Base-by-base conservation (phyloP, 2,888 invertebrate genomes). In the Eudasyphora cyanicolor region DNA sequence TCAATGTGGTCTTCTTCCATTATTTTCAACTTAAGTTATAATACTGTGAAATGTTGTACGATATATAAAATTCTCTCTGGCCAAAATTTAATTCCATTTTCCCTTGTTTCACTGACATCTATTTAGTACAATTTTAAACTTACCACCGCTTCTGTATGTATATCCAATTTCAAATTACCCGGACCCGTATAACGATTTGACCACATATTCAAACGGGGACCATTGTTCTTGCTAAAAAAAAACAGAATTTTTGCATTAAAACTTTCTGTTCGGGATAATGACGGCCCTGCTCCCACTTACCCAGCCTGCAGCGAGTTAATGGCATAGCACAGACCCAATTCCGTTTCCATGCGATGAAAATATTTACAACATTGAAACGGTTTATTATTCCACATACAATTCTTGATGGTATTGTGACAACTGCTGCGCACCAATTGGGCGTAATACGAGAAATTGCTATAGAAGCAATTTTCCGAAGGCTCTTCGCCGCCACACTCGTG, bases 121-220 rank as follows among this genome's bases (percentile, higher is more conserved):
- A n/a, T n/a, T n/a, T n/a, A n/a, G n/a, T n/a, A n/a, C n/a, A n/a
- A n/a, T n/a, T 57, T 27, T 45, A 8, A 32, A 88, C 89, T 89
- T 89, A 94, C 94, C 86, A 94, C 95, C 0, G 90, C 91, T 82
- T 92, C 92, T 0, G 91, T 91, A 38, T 89, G 85, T 4, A 94
- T 86, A 87, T 94, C 92, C 87, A 95, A 93, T 79, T 92, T 92
- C 5, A 96, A 90, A 0, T 90, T 91, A 0, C 95, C 95, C 0
- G 95, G 94, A 0, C 95, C 95, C 0, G 94, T 94, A 10, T 93
- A 93, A 82, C 93, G 93, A 88, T 95, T 95, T 17, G 95, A 95
- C 21, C 93, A 91, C 95, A 95, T 95, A 76, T 93, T 92, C 0
- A 94, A 88, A 80, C 91, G 93, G 0, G 92, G 92, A 0, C 91